Evolutionary conservation across 2,797 vertebrate genomes (phyloP), one percentile per base, ranked within the genome.

Genomic region (Hylomyscus alleni): DNA sequence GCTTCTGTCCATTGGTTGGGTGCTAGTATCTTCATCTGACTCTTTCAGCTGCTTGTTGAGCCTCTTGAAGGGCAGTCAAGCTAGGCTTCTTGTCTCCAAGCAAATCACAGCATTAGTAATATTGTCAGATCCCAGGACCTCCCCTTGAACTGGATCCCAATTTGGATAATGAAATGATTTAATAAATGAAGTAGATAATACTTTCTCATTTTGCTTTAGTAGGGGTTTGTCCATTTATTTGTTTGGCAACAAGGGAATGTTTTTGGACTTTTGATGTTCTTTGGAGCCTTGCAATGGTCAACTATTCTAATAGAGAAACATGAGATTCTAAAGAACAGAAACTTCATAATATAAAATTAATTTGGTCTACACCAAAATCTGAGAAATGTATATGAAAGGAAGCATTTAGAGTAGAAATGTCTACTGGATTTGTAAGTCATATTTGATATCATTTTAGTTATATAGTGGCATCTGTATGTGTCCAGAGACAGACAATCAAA

Each of bases 401-500:
- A 72, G 83, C 1, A 83, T 1, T 81, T 77, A 1, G 86, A 44
- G 3, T 88, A 83, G 58, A 84, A 82, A 22, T 13, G 5, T 89
- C 5, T 73, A 31, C 5, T 85, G 24, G 3, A 56, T 82, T 85
- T 85, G 54, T 67, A 87, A 67, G 15, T 85, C 26, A 85, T 40
- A 47, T 81, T 89, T 78, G 20, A n/a, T 83, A 76, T 29, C 3
- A 88, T 76, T 95, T 95, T 65, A 91, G 95, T 37, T 12, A 34
- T 17, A 72, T 60, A 67, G 11, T 34, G 9, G 54, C 31, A 29
- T 60, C 54, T n/a, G 6, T 1, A 26, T 62, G 10, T 56, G 40
- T 12, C 4, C 62, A 22, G 6, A 56, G 6, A 40, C 17, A 86
- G 40, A 11, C 17, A 86, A 6, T 7, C 3, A 60, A 56, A 19